Base-by-base conservation (phyloP, 2,113 vertebrate genomes). In the Macquaria ambigua region DNA sequence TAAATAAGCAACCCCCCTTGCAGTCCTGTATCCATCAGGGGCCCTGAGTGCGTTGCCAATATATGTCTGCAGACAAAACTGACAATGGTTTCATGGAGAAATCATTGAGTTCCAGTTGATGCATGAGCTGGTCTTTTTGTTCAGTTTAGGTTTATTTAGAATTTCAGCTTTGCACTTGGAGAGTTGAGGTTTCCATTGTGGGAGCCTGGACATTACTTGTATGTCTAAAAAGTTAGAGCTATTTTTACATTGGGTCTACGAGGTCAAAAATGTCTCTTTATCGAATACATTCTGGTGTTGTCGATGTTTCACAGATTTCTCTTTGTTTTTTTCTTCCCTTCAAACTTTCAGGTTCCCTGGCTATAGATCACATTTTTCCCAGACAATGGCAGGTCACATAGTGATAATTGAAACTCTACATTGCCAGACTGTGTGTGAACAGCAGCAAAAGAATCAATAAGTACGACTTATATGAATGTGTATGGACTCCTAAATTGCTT, bases 401-500 rank as follows among this genome's bases (percentile, higher is more conserved):
- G 89, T 87, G 87, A 92, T 91, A 93, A 93, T 87, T 91, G 90
- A 90, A 90, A 91, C 89, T 90, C 89, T 82, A 89, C 90, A 90
- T 92, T 87, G 91, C 89, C 86, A 82, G 88, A 88, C 81, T 92
- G 85, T 82, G 87, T 89, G 92, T 90, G 92, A 93, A 90, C 89
- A 90, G 90, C 84, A 80, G 85, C 84, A 81, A 89, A 89, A 84
- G 85, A 82, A 94, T 95, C 93, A 92, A 94, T 93, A 93, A 90
- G 82, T 76, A 48, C 85, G 90, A 86, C 91, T 88, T 91, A 86
- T 89, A 92, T 93, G 90, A 93, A 95, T 93, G 92, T 90, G 85
- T 88, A 91, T 91, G 89, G 93, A 89, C 92, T 91, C 76, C 84
- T 87, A 92, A 90, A 93, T 93, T 93, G 90, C 93, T 91, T 78